These are phyloP conservation scores for Mesoclemmys tuberculata DNA, from an alignment of 2,113 vertebrate species.

Conservation along the genomic window DNA sequence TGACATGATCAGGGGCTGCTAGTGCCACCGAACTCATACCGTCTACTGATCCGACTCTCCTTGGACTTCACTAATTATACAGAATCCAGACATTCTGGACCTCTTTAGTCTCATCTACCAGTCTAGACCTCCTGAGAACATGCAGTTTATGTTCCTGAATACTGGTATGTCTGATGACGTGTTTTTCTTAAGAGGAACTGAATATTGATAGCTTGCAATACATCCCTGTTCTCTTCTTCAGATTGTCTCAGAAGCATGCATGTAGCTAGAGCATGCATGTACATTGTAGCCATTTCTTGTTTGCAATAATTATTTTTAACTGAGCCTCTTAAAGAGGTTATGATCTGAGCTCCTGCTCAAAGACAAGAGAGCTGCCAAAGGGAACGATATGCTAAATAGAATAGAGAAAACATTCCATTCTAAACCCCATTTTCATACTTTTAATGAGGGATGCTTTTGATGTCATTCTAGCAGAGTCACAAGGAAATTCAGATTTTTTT, in stretches of 20 bases:
- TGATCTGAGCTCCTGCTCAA: background rate
- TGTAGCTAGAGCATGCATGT: background rate
- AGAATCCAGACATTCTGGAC: background rate
- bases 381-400: background rate
- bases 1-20: no score
- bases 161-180: background rate
- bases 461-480: background rate
- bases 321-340: background rate
- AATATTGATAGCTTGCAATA: background rate
- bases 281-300: background rate
- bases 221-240: background rate
- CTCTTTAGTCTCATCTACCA: background rate
- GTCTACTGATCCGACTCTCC: background rate
- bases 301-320: background rate
- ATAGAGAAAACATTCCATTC: background rate
- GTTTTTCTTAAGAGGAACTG: background rate
- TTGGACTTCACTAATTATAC: background rate
- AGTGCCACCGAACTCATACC: background rate
- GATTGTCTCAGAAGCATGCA: background rate
- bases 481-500: background rate
- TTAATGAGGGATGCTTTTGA: background rate
- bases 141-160: background rate
- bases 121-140: background rate
- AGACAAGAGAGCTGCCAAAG: background rate
- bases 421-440: background rate